Evolutionary conservation across 2,888 invertebrate genomes (phyloP).

Genomic region (Pristionchus japonicus): DNA sequence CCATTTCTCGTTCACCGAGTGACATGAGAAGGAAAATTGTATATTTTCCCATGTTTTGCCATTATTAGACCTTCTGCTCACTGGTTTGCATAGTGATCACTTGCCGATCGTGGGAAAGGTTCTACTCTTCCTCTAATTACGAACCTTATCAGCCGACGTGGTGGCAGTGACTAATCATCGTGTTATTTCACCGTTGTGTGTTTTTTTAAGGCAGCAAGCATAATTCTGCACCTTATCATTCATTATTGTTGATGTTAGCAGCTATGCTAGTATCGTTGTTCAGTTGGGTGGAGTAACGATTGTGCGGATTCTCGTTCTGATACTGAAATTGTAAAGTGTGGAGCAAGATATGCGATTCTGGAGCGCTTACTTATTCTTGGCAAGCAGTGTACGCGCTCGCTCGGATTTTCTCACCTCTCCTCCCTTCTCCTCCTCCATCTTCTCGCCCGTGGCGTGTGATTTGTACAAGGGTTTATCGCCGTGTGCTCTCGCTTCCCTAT

Average conservation of each 20-base stretch:
- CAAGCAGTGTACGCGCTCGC: neutral
- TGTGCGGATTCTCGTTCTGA: too few species aligned
- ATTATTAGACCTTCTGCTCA: neutral
- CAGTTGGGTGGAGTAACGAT: too few species aligned
- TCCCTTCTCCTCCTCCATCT: neutral
- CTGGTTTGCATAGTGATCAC: neutral
- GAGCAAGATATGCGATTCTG: too few species aligned
- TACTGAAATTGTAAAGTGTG: too few species aligned
- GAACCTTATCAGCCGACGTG: neutral
- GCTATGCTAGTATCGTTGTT: too few species aligned
- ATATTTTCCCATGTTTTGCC: neutral
- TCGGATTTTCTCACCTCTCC: neutral
- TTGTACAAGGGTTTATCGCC: slow-evolving; percentile 14
- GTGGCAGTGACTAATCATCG: neutral
- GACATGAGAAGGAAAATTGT: neutral
- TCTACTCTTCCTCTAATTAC: neutral
- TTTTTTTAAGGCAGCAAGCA: neutral
- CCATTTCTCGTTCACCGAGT: neutral
- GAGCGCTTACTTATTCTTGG: too few species aligned
- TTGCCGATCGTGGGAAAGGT: neutral
- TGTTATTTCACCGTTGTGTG: neutral
- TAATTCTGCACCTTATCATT: neutral
- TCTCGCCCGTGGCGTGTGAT: neutral
- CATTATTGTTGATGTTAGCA: too few species aligned
- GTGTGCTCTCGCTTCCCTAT: neutral